A percentile compares a stretch with the other conserved stretches of the same genome.
Conservation (phyloP, 1,140 invertebrate species). For the Eupristina koningsbergeri region DNA sequence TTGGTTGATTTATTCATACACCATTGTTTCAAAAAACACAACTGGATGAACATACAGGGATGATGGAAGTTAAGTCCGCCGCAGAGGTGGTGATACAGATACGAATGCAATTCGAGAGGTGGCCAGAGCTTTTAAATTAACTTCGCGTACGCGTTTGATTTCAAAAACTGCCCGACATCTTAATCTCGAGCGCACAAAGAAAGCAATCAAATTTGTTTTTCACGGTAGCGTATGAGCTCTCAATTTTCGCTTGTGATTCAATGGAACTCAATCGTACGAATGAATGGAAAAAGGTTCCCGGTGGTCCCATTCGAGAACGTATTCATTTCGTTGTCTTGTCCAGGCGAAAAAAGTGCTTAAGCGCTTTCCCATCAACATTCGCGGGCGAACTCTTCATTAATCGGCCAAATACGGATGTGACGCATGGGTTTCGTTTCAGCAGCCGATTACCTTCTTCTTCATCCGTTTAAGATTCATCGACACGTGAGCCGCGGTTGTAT, state of each 20-base stretch:
- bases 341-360: conserved; percentile 1
- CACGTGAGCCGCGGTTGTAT: no score
- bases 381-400: conserved; percentile 32
- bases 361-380: background rate
- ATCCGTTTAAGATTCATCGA: background rate
- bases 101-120: background rate
- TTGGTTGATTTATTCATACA: no score
- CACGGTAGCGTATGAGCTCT: conserved; percentile 29
- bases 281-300: background rate
- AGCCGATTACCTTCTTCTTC: background rate
- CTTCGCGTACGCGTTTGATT: background rate
- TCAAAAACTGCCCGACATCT: conserved; percentile 21
- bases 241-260: conserved; percentile 28
- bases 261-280: conserved; percentile 5
- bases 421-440: conserved; percentile 21
- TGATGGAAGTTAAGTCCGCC: no score
- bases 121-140: background rate
- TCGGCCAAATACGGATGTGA: conserved; percentile 44
- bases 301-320: background rate
- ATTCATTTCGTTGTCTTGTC: background rate
- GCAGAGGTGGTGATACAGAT: no score
- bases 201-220: conserved; percentile 32
- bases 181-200: conserved; percentile 23
- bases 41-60: no score
- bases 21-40: no score